Conservation (phyloP, 2,113 vertebrate genomes). For the Bungarus multicinctus region DNA sequence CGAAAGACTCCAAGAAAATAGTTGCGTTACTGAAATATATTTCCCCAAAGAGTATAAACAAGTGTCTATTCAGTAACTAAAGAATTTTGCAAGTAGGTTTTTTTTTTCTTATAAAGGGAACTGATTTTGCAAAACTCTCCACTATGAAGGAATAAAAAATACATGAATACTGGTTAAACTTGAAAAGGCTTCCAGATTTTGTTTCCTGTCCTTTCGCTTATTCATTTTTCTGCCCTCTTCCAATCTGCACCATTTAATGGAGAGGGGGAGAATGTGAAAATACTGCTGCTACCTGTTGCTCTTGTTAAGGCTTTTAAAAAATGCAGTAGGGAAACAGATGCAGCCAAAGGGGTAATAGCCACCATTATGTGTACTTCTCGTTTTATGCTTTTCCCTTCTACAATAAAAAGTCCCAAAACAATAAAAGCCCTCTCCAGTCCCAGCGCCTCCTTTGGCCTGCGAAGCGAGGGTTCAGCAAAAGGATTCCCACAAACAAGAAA, state of each 20-base stretch:
- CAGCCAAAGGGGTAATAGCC: not conserved
- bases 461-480: not conserved
- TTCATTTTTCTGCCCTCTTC: not conserved
- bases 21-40: not conserved
- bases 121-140: not conserved
- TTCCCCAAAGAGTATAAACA: not conserved
- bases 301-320: not conserved
- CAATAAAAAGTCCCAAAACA: not conserved
- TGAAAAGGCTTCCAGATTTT: not conserved
- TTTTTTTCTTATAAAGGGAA: not conserved
- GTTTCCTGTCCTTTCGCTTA: not conserved
- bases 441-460: not conserved
- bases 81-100: not conserved
- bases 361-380: no score
- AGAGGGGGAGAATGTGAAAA: not conserved
- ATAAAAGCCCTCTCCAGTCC: no score
- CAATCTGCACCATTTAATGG: not conserved
- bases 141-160: not conserved
- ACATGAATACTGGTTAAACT: not conserved
- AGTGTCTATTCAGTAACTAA: not conserved
- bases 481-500: not conserved
- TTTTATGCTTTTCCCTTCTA: not conserved
- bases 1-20: not conserved
- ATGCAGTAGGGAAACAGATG: not conserved
- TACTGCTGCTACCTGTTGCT: not conserved